These are phyloP conservation scores for Xiphophorus hellerii DNA, from an alignment of 2,113 vertebrate genomes.

Conservation along the genomic window DNA sequence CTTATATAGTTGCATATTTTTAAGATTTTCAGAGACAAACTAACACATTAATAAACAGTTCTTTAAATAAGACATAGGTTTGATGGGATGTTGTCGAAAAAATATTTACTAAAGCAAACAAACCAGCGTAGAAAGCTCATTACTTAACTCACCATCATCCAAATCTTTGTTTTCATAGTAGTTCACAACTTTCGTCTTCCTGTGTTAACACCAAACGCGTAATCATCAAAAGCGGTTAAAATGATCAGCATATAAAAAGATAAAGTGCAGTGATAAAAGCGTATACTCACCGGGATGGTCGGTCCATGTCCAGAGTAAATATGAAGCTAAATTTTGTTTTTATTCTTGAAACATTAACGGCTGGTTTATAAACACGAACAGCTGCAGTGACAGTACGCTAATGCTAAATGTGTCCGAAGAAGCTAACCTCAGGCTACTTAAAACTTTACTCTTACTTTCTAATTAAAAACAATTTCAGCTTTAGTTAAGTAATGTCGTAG, in stretches of 20 bases:
- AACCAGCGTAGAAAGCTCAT: neutral
- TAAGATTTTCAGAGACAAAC: neutral
- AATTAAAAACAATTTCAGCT: neutral
- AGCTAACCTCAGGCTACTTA: neutral
- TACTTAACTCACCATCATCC: slow-evolving; percentile 69
- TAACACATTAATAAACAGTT: neutral
- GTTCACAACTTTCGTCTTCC: slow-evolving; percentile 74
- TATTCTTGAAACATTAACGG: neutral
- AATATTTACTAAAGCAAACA: neutral
- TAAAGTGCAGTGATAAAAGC: neutral
- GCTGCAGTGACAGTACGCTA: too few species aligned
- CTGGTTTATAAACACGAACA: neutral
- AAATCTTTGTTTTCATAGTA: slow-evolving; percentile 69
- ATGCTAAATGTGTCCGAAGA: neutral
- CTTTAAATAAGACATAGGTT: neutral
- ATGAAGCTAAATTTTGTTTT: neutral
- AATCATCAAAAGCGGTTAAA: neutral
- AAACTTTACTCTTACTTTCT: neutral
- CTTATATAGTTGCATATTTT: neutral
- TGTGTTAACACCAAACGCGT: slow-evolving; percentile 39
- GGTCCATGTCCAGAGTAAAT: slow-evolving; percentile 60
- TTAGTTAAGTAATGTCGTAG: neutral
- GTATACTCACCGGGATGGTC: slow-evolving; percentile 70
- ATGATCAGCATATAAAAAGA: neutral
- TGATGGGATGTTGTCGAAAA: neutral